A percentile compares a stretch with the other conserved stretches of the same genome.
These are phyloP conservation scores for Beroe forskalii DNA, from an alignment of 37 sponge, comb jelly and placozoan species.

Conservation along the genomic window DNA sequence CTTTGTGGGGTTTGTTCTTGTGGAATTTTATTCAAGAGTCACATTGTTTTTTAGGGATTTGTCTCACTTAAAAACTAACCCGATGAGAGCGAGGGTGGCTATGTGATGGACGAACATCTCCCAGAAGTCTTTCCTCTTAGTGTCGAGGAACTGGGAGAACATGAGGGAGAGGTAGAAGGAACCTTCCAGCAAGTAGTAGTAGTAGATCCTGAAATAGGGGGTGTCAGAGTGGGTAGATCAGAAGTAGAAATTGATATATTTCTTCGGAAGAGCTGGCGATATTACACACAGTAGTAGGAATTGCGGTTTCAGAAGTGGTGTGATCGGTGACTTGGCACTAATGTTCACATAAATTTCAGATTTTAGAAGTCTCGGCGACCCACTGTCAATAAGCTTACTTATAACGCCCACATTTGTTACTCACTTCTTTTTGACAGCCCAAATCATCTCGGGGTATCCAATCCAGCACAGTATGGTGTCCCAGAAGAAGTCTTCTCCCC, in stretches of 20 bases:
- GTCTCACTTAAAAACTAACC: constrained; percentile 7
- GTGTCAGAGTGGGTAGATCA: no score
- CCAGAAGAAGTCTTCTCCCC: constrained; percentile 47
- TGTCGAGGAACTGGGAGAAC: constrained; percentile 61
- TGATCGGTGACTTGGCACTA: no score
- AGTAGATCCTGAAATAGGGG: constrained; percentile 26
- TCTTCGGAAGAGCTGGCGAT: background rate
- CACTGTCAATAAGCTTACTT: no score
- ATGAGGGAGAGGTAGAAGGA: constrained; percentile 63
- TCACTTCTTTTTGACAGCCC: constrained; percentile 40
- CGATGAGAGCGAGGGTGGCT: constrained; percentile 56
- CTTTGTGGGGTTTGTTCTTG: no score
- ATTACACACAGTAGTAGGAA: no score
- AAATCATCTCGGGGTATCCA: constrained; percentile 22
- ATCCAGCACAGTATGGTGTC: constrained; percentile 39
- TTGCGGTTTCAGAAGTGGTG: no score
- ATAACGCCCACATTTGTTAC: no score
- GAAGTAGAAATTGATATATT: background rate
- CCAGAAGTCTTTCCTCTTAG: constrained; percentile 65
- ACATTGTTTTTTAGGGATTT: no score
- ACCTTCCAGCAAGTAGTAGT: constrained; percentile 46
- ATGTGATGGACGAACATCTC: constrained; percentile 66
- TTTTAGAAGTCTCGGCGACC: no score
- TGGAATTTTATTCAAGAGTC: no score
- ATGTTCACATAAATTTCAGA: no score